Percentiles rank a stretch among this genome's conserved stretches.
These are phyloP conservation scores for Sciurus vulgaris DNA, from an alignment of 2,797 vertebrate species.

Conservation along the genomic window DNA sequence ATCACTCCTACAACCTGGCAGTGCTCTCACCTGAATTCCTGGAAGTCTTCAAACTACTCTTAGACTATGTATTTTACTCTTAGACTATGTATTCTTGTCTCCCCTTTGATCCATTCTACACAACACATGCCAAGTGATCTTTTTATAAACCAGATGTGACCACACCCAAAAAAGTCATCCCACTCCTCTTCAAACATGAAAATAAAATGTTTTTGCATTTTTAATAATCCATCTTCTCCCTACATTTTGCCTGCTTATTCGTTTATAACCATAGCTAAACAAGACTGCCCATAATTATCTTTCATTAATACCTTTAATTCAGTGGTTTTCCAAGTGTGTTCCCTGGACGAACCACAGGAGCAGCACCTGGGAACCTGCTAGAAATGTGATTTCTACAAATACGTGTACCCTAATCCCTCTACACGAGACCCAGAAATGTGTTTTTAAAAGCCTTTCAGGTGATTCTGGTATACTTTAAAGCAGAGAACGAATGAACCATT, in stretches of 20 bases:
- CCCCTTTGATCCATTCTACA: neutral
- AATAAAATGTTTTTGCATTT: neutral
- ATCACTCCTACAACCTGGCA: neutral
- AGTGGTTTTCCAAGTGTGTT: neutral
- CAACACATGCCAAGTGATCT: neutral
- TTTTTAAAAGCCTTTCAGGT: neutral
- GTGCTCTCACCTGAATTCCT: neutral
- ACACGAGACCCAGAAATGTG: neutral
- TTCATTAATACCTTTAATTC: neutral
- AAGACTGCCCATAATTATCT: neutral
- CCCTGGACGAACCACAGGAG: neutral
- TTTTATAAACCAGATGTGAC: neutral
- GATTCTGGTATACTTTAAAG: neutral
- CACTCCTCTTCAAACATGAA: neutral
- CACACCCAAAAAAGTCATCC: neutral
- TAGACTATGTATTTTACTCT: neutral
- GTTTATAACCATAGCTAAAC: neutral
- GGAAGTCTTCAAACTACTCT: neutral
- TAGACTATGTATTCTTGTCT: neutral
- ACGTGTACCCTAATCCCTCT: neutral
- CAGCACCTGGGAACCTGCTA: neutral
- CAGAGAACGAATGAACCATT: neutral
- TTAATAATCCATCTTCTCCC: neutral
- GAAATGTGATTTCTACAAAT: neutral
- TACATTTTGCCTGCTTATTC: neutral